Base-by-base conservation (phyloP, 53 echinoderm and acorn worm genomes). In the Zoroaster sp. region DNA sequence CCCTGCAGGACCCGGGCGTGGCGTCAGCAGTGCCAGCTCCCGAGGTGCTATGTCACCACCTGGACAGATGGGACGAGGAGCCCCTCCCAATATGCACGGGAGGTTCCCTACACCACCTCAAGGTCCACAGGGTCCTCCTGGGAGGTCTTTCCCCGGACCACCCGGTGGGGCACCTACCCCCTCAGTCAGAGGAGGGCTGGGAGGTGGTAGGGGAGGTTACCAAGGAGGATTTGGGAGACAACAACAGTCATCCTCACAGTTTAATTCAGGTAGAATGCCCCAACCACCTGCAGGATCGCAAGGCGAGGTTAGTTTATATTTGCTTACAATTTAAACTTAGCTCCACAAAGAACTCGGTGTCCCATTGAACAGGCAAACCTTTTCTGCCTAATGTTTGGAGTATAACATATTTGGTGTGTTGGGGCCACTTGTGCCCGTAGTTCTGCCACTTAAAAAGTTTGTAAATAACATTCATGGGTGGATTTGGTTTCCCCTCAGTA, bases 1-100 rank as follows among this genome's bases (percentile, higher is more conserved):
- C 21, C 94, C 93, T 17, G 52, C 53, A 77, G 83, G 39, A 39
- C 77, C 46, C 23, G 72, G 87, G 10, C 87, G 87, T 10, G 78
- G 88, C 21, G 34, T 36, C 3, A n/a, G 63, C 9, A 59, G 25
- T 28, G 63, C 63, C 0, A 28, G 63, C 2, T 59, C 63, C 23
- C 40, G 72, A 38, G 73, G 86, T 42, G 87, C 53, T 49, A 42
- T 45, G 31, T 59, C 83, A 10, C 41, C 17, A 38, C 81, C 81
- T 4, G 81, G 81, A 39, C 81, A 54, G 3, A 80, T 80, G 81
- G 81, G 81, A 21, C 53, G 81, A 59, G 81, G 81, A 38, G 43
- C 63, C 21, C 74, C 90, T 4, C 71, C 85, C 28, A 71, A 51
- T 31, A 71, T 85, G 85, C 85, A 45, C 4, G 49, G 52, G 33